Evolutionary conservation across 2,113 vertebrate genomes (phyloP).

Genomic region (Oryzias melastigma): DNA sequence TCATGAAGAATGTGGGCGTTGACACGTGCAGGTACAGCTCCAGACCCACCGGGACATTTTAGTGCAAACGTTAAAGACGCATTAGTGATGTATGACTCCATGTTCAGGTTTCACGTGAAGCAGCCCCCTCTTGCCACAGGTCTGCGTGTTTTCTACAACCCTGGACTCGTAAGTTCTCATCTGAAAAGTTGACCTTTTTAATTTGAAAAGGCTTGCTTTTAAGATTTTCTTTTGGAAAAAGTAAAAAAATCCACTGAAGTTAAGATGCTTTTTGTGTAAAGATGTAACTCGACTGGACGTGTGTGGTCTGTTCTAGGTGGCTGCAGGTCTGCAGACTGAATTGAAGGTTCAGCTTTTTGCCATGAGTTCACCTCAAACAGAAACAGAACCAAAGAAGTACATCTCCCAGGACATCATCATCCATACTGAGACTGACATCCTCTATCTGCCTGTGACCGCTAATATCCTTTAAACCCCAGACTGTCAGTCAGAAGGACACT

Average conservation of each 20-base stretch:
- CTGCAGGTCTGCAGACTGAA: slow-evolving; percentile 83
- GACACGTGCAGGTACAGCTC: slow-evolving; percentile 83
- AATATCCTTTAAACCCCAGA: slow-evolving; percentile 84
- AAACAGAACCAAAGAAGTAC: slow-evolving; percentile 48
- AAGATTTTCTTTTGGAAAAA: background rate
- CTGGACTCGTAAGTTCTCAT: slow-evolving; percentile 82
- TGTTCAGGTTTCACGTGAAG: slow-evolving; percentile 85
- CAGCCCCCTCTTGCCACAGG: slow-evolving; percentile 82
- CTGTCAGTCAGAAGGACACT: background rate
- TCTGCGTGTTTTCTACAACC: slow-evolving; percentile 81
- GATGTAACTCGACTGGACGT: background rate
- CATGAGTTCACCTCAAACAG: slow-evolving; percentile 59
- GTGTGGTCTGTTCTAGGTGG: slow-evolving; percentile 74
- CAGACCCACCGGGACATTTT: background rate
- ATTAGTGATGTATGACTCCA: slow-evolving; percentile 11
- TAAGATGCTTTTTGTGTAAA: background rate
- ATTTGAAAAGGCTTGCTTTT: background rate
- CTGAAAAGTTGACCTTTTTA: background rate
- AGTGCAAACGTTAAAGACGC: background rate
- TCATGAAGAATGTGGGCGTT: slow-evolving; percentile 84
- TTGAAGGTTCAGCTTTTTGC: slow-evolving; percentile 84
- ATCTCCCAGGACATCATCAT: slow-evolving; percentile 82
- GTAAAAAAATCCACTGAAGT: background rate
- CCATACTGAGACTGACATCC: slow-evolving; percentile 80
- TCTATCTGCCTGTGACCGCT: slow-evolving; percentile 85